phyloP scores from a whole-genome alignment of 2,113 vertebrate species.

The Austrofundulus limnaeus region DNA sequence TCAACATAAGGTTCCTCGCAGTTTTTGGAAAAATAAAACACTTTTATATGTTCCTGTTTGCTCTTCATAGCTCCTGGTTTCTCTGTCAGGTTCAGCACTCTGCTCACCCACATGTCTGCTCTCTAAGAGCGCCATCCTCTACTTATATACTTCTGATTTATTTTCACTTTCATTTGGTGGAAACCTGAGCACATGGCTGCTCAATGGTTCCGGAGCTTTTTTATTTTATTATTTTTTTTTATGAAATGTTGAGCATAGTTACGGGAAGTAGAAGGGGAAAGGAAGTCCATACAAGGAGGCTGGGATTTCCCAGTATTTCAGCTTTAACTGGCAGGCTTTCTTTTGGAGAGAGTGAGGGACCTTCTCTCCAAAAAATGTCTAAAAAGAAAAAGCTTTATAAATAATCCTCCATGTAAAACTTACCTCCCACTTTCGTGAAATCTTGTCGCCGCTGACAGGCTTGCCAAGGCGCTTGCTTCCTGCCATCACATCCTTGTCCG shows the following conservation, averaged over 20 bases:
- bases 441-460: slow-evolving; percentile 45
- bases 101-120: slow-evolving; percentile 26
- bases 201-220: slow-evolving; percentile 54
- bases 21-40: slow-evolving; percentile 84
- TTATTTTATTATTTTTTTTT: no score
- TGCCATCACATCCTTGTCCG: slow-evolving; percentile 85
- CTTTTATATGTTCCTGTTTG: slow-evolving; percentile 76
- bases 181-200: neutral
- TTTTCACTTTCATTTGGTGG: slow-evolving; percentile 53
- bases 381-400: no score
- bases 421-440: slow-evolving; percentile 89
- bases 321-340: neutral
- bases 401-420: no score
- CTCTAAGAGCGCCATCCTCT: neutral
- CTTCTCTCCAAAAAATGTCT: no score
- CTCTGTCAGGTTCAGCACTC: neutral
- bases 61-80: slow-evolving; percentile 73
- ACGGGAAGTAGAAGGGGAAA: slow-evolving; percentile 26
- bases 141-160: neutral
- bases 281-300: no score
- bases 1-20: slow-evolving; percentile 87
- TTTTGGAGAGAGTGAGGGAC: no score
- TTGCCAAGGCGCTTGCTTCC: slow-evolving; percentile 88
- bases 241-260: no score
- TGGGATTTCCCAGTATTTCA: slow-evolving; percentile 17